phyloP scores from a whole-genome alignment of 2,797 vertebrate species.

The Sus cebifrons region DNA sequence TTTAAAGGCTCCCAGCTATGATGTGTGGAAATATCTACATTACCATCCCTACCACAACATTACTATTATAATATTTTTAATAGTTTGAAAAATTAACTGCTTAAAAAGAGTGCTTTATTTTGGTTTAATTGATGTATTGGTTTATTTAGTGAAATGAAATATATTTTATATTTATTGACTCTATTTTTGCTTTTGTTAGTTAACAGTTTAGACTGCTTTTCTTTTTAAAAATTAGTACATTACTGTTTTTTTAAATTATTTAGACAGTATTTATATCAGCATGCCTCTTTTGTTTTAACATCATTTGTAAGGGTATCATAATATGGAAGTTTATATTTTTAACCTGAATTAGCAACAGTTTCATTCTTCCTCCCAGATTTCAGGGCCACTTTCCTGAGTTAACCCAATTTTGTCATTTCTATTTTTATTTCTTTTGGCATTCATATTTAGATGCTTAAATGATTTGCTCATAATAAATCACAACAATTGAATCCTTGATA shows the following conservation, averaged over 20 bases:
- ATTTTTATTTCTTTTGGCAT: not conserved
- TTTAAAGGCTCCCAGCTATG: not conserved
- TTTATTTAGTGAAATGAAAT: not conserved
- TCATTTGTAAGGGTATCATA: not conserved
- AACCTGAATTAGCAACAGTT: not conserved
- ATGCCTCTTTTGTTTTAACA: not conserved
- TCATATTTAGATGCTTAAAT: not conserved
- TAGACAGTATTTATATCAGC: not conserved
- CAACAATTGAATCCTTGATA: not conserved
- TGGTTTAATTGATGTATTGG: not conserved
- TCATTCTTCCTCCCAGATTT: not conserved
- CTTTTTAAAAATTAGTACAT: not conserved
- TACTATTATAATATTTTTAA: conserved; percentile 16
- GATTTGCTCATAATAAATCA: not conserved
- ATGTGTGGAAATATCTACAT: not conserved
- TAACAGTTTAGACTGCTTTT: not conserved
- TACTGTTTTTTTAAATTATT: not conserved
- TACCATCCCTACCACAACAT: not conserved
- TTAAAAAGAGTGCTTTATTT: not conserved
- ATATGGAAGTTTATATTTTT: not conserved
- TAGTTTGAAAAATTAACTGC: not conserved
- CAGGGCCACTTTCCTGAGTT: not conserved
- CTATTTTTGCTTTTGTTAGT: conserved; percentile 21
- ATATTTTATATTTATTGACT: not conserved
- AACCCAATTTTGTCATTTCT: not conserved